phyloP scores from a whole-genome alignment of 2,888 invertebrate species.

The Chouioia cunea region DNA sequence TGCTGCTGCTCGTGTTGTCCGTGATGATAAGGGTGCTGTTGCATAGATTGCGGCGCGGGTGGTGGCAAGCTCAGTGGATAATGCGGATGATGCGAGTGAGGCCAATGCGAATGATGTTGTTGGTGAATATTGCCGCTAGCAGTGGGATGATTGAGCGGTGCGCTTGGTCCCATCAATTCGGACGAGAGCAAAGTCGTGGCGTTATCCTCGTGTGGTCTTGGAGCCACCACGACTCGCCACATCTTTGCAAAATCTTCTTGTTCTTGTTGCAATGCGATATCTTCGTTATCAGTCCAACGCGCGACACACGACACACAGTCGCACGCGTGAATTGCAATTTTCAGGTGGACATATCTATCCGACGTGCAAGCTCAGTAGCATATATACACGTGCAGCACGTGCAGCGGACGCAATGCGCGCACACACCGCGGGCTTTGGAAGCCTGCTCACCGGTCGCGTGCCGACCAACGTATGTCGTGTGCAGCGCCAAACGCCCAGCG shows the following conservation, averaged over 20 bases:
- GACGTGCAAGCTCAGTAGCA: conserved; percentile 10
- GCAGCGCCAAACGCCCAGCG: conserved; percentile 53
- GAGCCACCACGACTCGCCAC: conserved; percentile 66
- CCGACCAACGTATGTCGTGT: conserved; percentile 69
- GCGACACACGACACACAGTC: not conserved
- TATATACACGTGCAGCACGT: conserved; percentile 18
- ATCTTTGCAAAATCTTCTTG: conserved; percentile 49
- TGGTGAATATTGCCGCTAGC: conserved; percentile 48
- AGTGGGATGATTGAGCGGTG: conserved; percentile 54
- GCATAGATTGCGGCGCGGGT: conserved; percentile 55
- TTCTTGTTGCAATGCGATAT: conserved; percentile 22
- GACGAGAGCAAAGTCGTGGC: conserved; percentile 62
- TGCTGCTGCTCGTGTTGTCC: conserved; percentile 57
- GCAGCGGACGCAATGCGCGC: conserved; percentile 8
- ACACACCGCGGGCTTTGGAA: conserved; percentile 46
- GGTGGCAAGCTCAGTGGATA: conserved; percentile 56
- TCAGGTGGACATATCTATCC: conserved; percentile 21
- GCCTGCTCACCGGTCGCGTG: conserved; percentile 67
- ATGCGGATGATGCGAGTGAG: conserved; percentile 57
- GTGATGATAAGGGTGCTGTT: conserved; percentile 54
- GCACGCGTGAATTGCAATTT: not conserved
- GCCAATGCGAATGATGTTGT: conserved; percentile 44
- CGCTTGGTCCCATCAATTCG: conserved; percentile 57
- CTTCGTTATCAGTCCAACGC: conserved; percentile 1
- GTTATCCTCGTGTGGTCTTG: conserved; percentile 62